Conservation (phyloP, 2,797 vertebrate species). For the Podargus strigoides region DNA sequence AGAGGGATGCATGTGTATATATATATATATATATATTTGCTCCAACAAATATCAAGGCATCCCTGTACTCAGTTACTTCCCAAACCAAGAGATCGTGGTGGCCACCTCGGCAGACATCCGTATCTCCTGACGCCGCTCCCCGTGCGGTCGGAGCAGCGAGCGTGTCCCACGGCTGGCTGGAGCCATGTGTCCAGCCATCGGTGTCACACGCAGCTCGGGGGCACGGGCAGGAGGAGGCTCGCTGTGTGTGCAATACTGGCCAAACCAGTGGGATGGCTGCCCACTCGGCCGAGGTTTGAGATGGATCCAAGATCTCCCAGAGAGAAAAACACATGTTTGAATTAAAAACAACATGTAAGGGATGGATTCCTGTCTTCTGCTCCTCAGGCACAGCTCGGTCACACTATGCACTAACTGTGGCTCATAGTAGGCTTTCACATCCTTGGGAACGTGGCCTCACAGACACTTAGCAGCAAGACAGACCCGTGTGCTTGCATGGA, state of each 20-base stretch:
- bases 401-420: background rate
- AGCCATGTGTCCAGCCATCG: background rate
- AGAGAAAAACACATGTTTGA: background rate
- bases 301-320: background rate
- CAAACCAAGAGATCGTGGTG: background rate
- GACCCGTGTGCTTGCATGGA: background rate
- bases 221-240: background rate
- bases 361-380: background rate
- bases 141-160: fast-evolving
- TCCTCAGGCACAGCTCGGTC: background rate
- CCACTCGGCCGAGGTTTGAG: fast-evolving
- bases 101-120: background rate
- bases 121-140: fast-evolving
- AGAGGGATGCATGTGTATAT: fast-evolving
- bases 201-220: background rate
- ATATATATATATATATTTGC: background rate
- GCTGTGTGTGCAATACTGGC: background rate
- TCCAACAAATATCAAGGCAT: background rate
- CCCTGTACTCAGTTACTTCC: background rate
- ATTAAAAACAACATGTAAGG: background rate
- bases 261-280: background rate
- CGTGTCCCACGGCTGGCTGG: background rate
- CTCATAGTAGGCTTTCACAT: constrained; percentile 1
- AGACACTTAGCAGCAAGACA: background rate
- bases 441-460: background rate